Conservation (phyloP, 2,113 vertebrate species). For the Sceloporus tristichus region DNA sequence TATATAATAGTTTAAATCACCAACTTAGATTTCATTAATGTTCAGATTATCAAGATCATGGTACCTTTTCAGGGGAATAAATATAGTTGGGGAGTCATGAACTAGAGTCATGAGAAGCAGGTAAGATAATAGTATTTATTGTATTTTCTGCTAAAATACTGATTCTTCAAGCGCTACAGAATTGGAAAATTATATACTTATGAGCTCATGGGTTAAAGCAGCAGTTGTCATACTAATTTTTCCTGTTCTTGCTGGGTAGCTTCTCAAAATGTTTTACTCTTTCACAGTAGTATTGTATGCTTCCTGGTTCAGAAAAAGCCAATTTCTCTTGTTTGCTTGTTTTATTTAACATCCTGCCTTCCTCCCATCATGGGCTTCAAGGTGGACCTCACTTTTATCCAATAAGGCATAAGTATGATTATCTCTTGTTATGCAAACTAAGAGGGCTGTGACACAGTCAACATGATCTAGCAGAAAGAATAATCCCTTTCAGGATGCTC, state of each 20-base stretch:
- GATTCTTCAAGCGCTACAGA: neutral
- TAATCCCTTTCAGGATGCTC: neutral
- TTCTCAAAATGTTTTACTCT: neutral
- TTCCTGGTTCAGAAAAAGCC: neutral
- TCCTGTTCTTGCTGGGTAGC: neutral
- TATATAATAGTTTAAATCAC: constrained; percentile 8
- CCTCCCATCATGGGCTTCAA: no score
- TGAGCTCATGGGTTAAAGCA: neutral
- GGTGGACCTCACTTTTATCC: neutral
- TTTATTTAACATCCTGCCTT: no score
- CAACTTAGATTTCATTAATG: neutral
- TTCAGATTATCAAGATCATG: neutral
- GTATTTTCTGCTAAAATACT: neutral
- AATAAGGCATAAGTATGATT: no score
- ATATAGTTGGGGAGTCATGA: neutral
- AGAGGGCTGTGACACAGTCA: neutral
- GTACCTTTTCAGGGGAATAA: neutral
- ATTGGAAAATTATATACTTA: neutral
- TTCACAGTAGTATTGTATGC: neutral
- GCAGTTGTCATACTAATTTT: neutral
- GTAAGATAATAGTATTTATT: neutral
- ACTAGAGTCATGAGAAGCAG: neutral
- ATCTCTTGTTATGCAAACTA: neutral
- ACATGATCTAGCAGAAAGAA: neutral
- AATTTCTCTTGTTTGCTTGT: no score